Percentiles rank a stretch among this genome's conserved stretches.
These are phyloP conservation scores for Acyrthosiphon pisum DNA, from an alignment of 1,140 invertebrate species.

Conservation along the genomic window DNA sequence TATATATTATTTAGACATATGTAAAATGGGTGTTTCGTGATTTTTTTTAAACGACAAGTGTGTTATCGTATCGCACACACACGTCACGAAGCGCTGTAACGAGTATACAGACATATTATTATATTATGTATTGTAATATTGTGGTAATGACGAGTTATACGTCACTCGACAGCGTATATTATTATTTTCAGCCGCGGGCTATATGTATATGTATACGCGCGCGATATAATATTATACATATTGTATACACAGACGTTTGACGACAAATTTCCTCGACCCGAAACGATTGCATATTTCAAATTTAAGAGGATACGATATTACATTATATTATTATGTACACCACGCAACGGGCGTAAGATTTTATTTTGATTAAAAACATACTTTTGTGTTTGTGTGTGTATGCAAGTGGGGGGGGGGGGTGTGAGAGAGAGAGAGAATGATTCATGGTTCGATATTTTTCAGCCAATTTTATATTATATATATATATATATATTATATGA, in stretches of 20 bases:
- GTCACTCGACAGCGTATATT: neutral
- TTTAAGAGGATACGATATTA: neutral
- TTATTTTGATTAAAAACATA: constrained; percentile 28
- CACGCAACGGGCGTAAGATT: neutral
- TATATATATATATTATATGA: neutral
- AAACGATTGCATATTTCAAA: constrained; percentile 6
- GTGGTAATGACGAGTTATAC: neutral
- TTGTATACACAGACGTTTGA: neutral
- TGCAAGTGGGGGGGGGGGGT: no score
- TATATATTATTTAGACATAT: neutral
- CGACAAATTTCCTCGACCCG: neutral
- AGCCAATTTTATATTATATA: neutral
- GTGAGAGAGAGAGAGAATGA: neutral
- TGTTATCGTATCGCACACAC: neutral
- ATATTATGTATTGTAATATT: neutral
- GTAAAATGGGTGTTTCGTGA: neutral
- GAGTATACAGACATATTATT: neutral
- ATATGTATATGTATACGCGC: neutral
- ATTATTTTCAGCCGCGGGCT: neutral
- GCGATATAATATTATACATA: neutral
- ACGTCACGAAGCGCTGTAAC: neutral
- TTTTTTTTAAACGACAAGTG: neutral
- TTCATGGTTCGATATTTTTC: constrained; percentile 15
- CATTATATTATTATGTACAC: neutral
- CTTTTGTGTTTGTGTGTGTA: neutral